Evolutionary conservation across 2,888 invertebrate species (phyloP), one percentile per base, ranked within the genome.

Genomic region (Cantharis rustica): DNA sequence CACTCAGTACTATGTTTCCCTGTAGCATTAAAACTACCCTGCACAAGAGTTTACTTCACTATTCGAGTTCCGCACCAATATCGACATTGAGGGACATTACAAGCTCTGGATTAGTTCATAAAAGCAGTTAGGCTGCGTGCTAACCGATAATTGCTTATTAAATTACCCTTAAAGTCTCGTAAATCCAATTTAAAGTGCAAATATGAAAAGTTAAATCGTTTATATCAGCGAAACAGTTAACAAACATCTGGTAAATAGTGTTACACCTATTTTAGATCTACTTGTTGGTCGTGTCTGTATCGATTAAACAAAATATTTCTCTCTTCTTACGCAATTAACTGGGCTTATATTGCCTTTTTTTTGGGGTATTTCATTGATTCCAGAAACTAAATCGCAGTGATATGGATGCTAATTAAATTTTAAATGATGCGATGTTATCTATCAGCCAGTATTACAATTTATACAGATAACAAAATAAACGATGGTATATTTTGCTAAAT

Each of bases 111-210:
- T 82, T 81, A 80, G 80, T 77, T 80, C 81, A 82, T 83, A 83
- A 83, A 81, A 78, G 83, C 82, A 80, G 82, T 83, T 82, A 80
- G 81, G 81, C 82, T 75, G 81, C 82, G 81, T 80, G 81, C 80
- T 82, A 83, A 81, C 83, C 81, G 81, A 83, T 82, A 82, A 82
- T 83, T 82, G 82, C 82, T 82, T 83, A 83, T 82, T 82, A 83
- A 83, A 82, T 83, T 83, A 83, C 81, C 82, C 82, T 83, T 82
- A 82, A 82, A 81, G 79, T 80, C 81, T 79, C 82, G 81, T 82
- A 82, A 83, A 82, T 83, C 82, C 81, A 80, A 81, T 81, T 82
- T 82, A 76, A 76, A 79, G 81, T 80, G 73, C 81, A 80, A 81
- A 80, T 82, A 82, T 83, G 82, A 82, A 83, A 83, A 82, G 81